Evolutionary conservation across 2,113 vertebrate species (phyloP), one percentile per base, ranked within the genome.

Genomic region (Percina caprodes): DNA sequence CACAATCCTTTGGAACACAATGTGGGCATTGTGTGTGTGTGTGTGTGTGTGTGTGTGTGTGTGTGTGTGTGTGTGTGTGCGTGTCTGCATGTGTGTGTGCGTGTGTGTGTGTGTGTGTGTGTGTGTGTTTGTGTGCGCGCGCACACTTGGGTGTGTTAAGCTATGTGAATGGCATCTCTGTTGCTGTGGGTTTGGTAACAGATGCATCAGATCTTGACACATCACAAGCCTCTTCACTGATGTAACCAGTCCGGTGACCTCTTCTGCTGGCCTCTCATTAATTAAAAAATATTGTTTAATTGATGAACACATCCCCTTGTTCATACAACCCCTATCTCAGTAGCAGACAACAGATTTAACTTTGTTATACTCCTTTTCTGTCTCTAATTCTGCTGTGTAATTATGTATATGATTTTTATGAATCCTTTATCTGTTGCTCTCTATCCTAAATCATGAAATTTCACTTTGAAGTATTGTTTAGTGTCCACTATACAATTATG

Each of bases 131-230:
- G 63, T 70, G 52, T 54, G 46, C n/a, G n/a, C n/a, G n/a, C n/a
- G n/a, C n/a, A n/a, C n/a, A 30, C 30, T 30, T 30, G 55, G 11
- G 71, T 66, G 61, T 84, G 72, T 42, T 11, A 11, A 84, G 80
- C 83, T 78, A 86, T 85, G 86, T 85, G 88, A 91, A 91, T 87
- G 90, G 77, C 86, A 80, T 88, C 85, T 89, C 80, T 88, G 90
- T 86, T 76, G 79, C 55, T 58, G 68, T 19, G 79, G 70, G 52
- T 79, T 82, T 75, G 52, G 76, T 85, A 39, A 79, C 80, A 83
- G 74, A 88, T 90, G 88, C 80, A 61, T 75, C 75, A 82, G 71
- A 79, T 62, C 30, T 63, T 18, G 65, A 79, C 61, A 56, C 63
- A 70, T 68, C 74, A 24, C 49, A 61, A 58, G 63, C 68, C 56